Conservation (phyloP, 2,113 vertebrate species). For the Dasyprocta punctata region DNA sequence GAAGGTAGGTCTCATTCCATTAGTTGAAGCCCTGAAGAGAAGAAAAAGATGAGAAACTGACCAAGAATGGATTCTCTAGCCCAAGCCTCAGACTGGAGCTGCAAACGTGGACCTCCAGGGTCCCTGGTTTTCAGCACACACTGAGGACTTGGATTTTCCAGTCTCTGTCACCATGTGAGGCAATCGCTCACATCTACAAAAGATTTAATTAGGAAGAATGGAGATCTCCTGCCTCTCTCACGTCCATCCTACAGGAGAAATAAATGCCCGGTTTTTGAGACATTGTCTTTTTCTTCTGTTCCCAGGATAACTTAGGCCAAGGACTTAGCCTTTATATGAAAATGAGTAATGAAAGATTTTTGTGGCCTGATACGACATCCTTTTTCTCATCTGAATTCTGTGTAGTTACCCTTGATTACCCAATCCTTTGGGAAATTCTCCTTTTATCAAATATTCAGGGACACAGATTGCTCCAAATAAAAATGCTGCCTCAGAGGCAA, state of each 20-base stretch:
- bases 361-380: not conserved
- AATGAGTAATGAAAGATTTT: not conserved
- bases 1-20: not conserved
- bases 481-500: not conserved
- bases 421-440: not conserved
- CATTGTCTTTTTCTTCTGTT: not conserved
- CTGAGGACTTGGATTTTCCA: not conserved
- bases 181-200: not conserved
- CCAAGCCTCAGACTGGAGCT: not conserved
- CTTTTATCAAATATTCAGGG: not conserved
- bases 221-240: not conserved
- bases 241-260: not conserved
- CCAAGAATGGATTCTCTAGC: not conserved
- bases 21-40: not conserved
- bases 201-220: no score
- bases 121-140: no score
- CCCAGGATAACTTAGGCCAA: not conserved
- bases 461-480: not conserved
- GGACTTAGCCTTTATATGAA: not conserved
- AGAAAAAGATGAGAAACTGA: not conserved
- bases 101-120: rapidly evolving
- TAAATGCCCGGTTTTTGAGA: not conserved
- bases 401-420: not conserved
- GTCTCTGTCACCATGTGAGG: not conserved
- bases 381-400: not conserved